Conservation (phyloP, 2,888 invertebrate genomes). For the Cartodere bifasciata region DNA sequence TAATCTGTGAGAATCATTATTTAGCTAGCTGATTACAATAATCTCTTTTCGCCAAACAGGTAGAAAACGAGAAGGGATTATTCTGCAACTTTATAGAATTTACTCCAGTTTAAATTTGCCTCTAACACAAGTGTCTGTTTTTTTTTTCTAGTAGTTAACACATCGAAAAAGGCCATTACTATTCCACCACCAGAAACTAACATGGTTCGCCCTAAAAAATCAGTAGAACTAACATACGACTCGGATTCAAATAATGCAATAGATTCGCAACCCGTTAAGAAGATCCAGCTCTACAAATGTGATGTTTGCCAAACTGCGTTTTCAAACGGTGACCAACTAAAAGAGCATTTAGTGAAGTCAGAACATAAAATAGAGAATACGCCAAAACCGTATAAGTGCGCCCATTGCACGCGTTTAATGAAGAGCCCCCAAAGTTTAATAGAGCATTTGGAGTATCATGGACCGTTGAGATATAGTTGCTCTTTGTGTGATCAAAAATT, state of each 20-base stretch:
- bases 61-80: too few relatives aligned
- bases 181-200: too few relatives aligned
- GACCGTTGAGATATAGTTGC: conserved; percentile 44
- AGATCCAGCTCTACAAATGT: conserved; percentile 41
- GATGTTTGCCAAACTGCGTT: conserved; percentile 35
- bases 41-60: too few relatives aligned
- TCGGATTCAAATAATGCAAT: too few relatives aligned
- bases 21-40: too few relatives aligned
- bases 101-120: too few relatives aligned
- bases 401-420: conserved; percentile 38
- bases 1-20: too few relatives aligned
- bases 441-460: conserved; percentile 48
- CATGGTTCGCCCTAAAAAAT: too few relatives aligned
- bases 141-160: too few relatives aligned
- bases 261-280: conserved; percentile 31
- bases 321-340: conserved; percentile 29
- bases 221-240: conserved; percentile 1
- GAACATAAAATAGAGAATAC: conserved; percentile 8
- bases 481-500: conserved; percentile 39
- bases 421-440: conserved; percentile 35
- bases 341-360: conserved; percentile 29
- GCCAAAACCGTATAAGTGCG: conserved; percentile 34
- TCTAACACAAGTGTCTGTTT: too few relatives aligned
- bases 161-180: too few relatives aligned
- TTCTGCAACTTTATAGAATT: too few relatives aligned